Conservation (phyloP, 2,113 vertebrate species). For the Xenopus borealis region DNA sequence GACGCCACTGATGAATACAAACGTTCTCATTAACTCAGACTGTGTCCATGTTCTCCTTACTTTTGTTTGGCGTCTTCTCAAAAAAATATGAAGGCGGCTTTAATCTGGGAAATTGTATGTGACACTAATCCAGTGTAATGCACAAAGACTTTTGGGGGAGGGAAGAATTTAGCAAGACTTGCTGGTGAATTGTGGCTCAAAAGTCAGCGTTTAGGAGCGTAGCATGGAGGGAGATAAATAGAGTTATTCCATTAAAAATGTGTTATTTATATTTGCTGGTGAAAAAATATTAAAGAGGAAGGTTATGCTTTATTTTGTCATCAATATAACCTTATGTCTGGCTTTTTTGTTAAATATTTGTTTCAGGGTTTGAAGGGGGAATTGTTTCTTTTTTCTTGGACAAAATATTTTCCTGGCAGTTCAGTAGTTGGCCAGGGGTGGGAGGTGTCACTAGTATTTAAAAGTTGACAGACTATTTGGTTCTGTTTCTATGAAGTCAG, state of each 20-base stretch:
- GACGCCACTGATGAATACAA: constrained; percentile 40
- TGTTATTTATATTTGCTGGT: not conserved
- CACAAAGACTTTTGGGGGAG: constrained; percentile 22
- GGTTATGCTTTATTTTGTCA: too few relatives aligned
- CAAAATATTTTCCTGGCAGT: too few relatives aligned
- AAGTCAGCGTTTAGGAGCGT: not conserved
- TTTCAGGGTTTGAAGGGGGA: too few relatives aligned
- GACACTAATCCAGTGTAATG: constrained; percentile 42
- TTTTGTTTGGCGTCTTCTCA: constrained; percentile 37
- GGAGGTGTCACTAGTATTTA: too few relatives aligned
- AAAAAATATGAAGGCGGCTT: constrained; percentile 31
- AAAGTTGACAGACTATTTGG: too few relatives aligned
- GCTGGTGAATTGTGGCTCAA: constrained; percentile 5
- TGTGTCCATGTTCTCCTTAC: constrained; percentile 36
- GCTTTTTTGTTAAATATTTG: too few relatives aligned
- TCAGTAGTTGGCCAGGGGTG: too few relatives aligned
- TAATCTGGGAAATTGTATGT: constrained; percentile 40
- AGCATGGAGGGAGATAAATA: not conserved
- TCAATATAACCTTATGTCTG: too few relatives aligned
- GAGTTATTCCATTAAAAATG: not conserved
- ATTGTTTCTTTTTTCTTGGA: too few relatives aligned
- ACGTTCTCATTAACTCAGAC: constrained; percentile 42
- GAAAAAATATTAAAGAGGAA: too few relatives aligned
- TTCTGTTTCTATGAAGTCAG: too few relatives aligned
- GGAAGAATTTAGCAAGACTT: not conserved